Percentiles rank a stretch among this genome's conserved stretches.
phyloP scores from a whole-genome alignment of 1,140 invertebrate genomes.

The Drosophila murphyi region DNA sequence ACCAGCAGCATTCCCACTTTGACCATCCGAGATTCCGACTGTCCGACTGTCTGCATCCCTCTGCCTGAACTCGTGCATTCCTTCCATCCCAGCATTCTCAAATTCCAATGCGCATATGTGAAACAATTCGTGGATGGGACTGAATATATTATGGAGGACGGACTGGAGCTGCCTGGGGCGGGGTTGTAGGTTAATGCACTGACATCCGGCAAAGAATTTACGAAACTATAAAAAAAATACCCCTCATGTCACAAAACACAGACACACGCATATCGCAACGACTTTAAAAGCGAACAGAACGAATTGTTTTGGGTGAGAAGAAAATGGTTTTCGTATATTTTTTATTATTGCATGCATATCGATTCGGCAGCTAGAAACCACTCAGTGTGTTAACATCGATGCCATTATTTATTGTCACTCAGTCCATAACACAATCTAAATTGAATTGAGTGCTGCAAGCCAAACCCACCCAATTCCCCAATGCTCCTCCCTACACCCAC shows the following conservation, averaged over 20 bases:
- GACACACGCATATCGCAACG: conserved; percentile 1
- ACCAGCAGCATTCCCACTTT: conserved; percentile 15
- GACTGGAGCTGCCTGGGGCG: conserved; percentile 3
- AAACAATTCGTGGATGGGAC: conserved; percentile 22
- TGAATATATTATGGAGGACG: conserved; percentile 17
- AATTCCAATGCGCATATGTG: conserved; percentile 45
- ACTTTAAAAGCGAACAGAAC: conserved; percentile 18
- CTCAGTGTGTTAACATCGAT: conserved; percentile 34
- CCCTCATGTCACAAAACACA: not conserved
- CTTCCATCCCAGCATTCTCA: conserved; percentile 27
- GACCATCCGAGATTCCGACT: conserved; percentile 2
- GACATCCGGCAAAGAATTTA: conserved; percentile 36
- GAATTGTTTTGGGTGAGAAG: conserved; percentile 36
- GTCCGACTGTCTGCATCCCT: not conserved
- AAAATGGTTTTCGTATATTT: conserved; percentile 44
- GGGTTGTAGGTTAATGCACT: conserved; percentile 45
- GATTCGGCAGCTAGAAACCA: conserved; percentile 22
- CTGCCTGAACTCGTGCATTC: conserved; percentile 6
- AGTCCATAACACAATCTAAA: conserved; percentile 28
- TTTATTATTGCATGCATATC: conserved; percentile 52
- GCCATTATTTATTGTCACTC: conserved; percentile 52
- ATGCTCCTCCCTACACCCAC: not conserved
- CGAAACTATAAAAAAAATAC: conserved; percentile 23
- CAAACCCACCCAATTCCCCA: too few relatives aligned
- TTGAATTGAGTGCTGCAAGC: conserved; percentile 25